These are phyloP conservation scores for Arion vulgaris DNA, from an alignment of 1,140 invertebrate species.

Conservation along the genomic window DNA sequence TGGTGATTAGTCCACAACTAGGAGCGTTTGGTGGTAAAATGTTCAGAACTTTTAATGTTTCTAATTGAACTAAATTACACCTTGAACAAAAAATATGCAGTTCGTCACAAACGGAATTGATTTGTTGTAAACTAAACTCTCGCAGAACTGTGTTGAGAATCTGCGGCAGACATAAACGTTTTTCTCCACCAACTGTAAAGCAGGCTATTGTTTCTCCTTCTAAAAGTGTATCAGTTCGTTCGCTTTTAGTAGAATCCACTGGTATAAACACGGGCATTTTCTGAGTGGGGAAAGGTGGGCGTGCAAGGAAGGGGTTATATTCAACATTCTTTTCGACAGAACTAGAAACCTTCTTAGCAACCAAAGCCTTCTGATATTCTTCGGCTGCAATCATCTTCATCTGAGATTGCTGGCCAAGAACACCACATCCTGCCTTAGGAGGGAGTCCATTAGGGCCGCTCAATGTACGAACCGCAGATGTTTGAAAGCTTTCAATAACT, in stretches of 20 bases:
- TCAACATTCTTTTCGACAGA: constrained; percentile 61
- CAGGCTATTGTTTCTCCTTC: constrained; percentile 94
- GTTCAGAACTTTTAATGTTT: constrained; percentile 84
- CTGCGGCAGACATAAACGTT: constrained; percentile 93
- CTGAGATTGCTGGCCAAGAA: constrained; percentile 42
- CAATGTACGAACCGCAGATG: constrained; percentile 89
- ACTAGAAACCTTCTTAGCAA: constrained; percentile 48
- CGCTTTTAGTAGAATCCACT: constrained; percentile 83
- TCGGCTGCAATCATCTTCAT: constrained; percentile 53
- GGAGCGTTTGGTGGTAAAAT: constrained; percentile 86
- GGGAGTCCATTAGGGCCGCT: constrained; percentile 85
- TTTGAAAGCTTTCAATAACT: constrained; percentile 94
- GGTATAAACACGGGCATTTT: constrained; percentile 85
- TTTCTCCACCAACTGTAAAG: constrained; percentile 95
- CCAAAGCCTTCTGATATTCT: constrained; percentile 57
- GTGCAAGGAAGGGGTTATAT: constrained; percentile 57
- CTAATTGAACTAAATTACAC: constrained; percentile 92
- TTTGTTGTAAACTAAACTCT: constrained; percentile 86
- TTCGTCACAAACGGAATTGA: constrained; percentile 93
- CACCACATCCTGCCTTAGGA: constrained; percentile 49
- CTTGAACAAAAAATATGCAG: constrained; percentile 95
- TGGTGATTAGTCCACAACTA: constrained; percentile 95
- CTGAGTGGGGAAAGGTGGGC: constrained; percentile 71
- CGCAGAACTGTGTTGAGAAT: constrained; percentile 93
- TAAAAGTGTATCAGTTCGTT: constrained; percentile 88